Evolutionary conservation across 2,113 vertebrate species (phyloP), one percentile per base, ranked within the genome.

Genomic region (Micronycteris hirsuta): DNA sequence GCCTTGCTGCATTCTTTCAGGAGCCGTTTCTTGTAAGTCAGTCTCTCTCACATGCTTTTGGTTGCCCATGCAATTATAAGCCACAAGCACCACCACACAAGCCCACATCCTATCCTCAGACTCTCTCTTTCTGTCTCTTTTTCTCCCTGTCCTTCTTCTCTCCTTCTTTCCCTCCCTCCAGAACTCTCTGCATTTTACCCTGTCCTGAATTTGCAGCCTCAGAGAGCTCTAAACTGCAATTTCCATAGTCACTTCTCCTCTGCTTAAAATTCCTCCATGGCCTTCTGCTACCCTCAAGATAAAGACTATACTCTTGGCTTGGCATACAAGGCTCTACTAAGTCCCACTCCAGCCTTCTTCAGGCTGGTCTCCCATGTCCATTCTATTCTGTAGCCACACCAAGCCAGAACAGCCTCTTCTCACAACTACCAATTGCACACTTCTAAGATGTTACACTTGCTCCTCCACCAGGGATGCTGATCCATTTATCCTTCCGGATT

Each of bases 21-120:
- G 83, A 96, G 56, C 26, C 2, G 65, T 33, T 97, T 98, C 95
- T 93, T 67, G 45, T 95, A 96, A 98, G 43, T 92, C 86, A 96
- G 78, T 43, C 65, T 87, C 52, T 93, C 95, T 96, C 86, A 16
- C 0, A 10, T 33, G 67, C 17, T 24, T 1, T 0, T 22, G 74
- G n/a, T 70, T 83, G 84, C 63, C 54, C 33, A 52, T 24, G 49
- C 45, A 17, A 16, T 36, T 0, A 3, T 26, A 49, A 31, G 45
- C 1, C 16, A 14, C 89, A 47, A 22, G 20, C 12, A 0, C 74
- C 68, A 28, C 38, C 15, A 2, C 74, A 26, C n/a, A 33, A 84
- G 65, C 61, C 36, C 78, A 78, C 38, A 24, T 9, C 78, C 10
- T 80, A 13, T 12, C 74, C 45, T 52, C 10, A 36, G 16, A 68